phyloP scores from a whole-genome alignment of 2,888 invertebrate genomes.

The Catocala fraxini region DNA sequence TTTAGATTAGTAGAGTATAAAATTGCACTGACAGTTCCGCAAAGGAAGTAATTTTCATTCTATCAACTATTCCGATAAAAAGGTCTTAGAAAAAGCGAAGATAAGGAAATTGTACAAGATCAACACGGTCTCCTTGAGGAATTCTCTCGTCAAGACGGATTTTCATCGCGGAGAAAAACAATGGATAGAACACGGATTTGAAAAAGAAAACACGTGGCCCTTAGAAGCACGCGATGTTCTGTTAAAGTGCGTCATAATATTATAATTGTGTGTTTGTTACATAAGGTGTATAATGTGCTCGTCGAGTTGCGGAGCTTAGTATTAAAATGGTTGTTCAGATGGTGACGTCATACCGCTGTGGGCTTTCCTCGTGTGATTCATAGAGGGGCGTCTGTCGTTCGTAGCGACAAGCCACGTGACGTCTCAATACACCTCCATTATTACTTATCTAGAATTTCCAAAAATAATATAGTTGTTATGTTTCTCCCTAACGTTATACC shows the following conservation, averaged over 20 bases:
- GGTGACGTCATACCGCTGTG: constrained; percentile 69
- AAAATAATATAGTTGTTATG: neutral
- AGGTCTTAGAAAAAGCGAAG: constrained; percentile 11
- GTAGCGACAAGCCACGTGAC: constrained; percentile 23
- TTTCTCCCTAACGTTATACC: too few relatives aligned
- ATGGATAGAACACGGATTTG: neutral
- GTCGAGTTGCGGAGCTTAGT: constrained; percentile 46
- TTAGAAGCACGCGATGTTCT: constrained; percentile 10
- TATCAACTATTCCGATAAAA: constrained; percentile 23
- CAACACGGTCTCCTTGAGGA: constrained; percentile 28
- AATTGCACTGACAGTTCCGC: constrained; percentile 17
- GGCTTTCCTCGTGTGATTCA: constrained; percentile 79
- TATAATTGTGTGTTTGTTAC: constrained; percentile 23
- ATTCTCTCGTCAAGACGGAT: constrained; percentile 31
- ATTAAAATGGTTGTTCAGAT: constrained; percentile 42
- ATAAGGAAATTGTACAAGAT: constrained; percentile 38
- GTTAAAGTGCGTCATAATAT: constrained; percentile 10
- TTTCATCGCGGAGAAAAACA: neutral
- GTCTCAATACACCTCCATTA: constrained; percentile 11
- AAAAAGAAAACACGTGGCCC: constrained; percentile 17
- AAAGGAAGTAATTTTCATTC: constrained; percentile 33
- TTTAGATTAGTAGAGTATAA: constrained; percentile 1
- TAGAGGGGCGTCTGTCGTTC: constrained; percentile 39
- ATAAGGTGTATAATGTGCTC: constrained; percentile 29
- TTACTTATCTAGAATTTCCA: neutral